Percentiles rank a stretch among this genome's conserved stretches.
These are phyloP conservation scores for Ceryle rudis DNA, from an alignment of 2,797 vertebrate species.

Conservation along the genomic window DNA sequence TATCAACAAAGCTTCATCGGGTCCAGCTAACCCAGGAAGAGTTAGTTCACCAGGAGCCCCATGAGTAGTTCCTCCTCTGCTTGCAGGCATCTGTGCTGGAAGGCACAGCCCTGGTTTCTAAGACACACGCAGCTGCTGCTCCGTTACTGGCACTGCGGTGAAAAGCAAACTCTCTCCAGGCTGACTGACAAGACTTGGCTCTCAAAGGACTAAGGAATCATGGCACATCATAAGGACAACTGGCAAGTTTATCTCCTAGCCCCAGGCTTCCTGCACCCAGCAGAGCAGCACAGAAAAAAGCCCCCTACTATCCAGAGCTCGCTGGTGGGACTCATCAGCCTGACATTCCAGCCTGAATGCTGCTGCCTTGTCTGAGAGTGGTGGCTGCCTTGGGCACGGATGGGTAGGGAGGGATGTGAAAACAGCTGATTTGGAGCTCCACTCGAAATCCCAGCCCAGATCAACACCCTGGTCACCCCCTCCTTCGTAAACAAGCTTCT, in stretches of 20 bases:
- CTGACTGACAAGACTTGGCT: background rate
- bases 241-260: background rate
- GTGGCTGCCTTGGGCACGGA: background rate
- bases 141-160: background rate
- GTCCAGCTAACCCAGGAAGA: background rate
- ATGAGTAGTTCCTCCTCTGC: background rate
- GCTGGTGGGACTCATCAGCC: background rate
- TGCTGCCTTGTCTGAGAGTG: background rate
- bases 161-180: background rate
- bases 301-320: background rate
- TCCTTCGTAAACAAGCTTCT: constrained; percentile 7
- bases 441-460: background rate
- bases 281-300: background rate
- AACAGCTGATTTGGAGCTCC: background rate
- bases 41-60: background rate
- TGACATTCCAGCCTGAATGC: background rate
- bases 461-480: rapidly evolving
- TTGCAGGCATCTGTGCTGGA: background rate
- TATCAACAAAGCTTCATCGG: background rate
- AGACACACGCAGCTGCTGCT: background rate
- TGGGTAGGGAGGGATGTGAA: background rate
- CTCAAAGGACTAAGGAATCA: background rate
- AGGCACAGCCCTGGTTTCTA: background rate
- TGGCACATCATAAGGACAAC: background rate
- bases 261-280: background rate